phyloP scores from a whole-genome alignment of 2,888 invertebrate species.

The Atethmia centrago region DNA sequence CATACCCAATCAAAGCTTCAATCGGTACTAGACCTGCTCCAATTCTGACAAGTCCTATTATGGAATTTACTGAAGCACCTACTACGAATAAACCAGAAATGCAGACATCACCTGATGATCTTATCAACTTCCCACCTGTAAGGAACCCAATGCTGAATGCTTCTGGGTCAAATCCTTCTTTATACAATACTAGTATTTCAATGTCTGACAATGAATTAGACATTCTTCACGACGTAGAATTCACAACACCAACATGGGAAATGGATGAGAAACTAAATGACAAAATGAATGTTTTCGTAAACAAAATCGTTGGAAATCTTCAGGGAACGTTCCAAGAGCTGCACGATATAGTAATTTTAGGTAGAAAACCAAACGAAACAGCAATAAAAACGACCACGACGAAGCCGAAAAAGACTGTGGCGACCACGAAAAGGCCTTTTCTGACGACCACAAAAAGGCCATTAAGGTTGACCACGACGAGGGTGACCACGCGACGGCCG shows the following conservation, averaged over 20 bases:
- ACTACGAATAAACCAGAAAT: conserved; percentile 88
- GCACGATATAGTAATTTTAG: conserved; percentile 93
- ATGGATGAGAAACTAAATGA: conserved; percentile 94
- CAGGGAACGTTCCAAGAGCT: conserved; percentile 95
- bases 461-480: conserved; percentile 76
- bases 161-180: conserved; percentile 89
- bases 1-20: conserved; percentile 77
- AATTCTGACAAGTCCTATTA: conserved; percentile 73
- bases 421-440: conserved; percentile 84
- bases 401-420: conserved; percentile 81
- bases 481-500: conserved; percentile 80
- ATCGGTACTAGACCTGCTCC: conserved; percentile 72
- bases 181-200: conserved; percentile 88
- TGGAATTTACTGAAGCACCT: conserved; percentile 80
- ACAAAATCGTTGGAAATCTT: conserved; percentile 95
- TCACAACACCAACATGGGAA: conserved; percentile 94
- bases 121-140: conserved; percentile 96
- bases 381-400: conserved; percentile 81
- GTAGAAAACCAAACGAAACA: conserved; percentile 85
- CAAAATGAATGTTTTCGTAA: conserved; percentile 95
- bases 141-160: conserved; percentile 95
- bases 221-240: conserved; percentile 90
- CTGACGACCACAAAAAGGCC: conserved; percentile 87
- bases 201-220: conserved; percentile 90
- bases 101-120: conserved; percentile 93